Evolutionary conservation across 1,140 invertebrate species (phyloP).

Genomic region (Macrobrachium nipponense): DNA sequence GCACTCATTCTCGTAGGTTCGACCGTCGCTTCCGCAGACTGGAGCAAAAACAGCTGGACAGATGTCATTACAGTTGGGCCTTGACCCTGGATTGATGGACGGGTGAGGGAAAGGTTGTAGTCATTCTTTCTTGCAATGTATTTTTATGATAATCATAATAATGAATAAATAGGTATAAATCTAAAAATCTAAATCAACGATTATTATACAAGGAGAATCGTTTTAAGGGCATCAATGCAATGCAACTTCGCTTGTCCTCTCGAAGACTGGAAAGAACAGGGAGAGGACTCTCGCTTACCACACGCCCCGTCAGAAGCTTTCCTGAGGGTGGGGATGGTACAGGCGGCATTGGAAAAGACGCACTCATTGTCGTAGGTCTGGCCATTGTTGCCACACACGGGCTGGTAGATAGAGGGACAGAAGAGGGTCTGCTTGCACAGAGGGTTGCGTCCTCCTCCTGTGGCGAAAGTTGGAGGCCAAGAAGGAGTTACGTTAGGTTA

Average conservation of each 20-base stretch:
- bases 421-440: slow-evolving; percentile 53
- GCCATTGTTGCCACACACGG: slow-evolving; percentile 40
- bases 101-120: too few species aligned
- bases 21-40: slow-evolving; percentile 67
- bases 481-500: background rate
- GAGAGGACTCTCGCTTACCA: background rate
- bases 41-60: background rate
- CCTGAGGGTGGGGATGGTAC: background rate
- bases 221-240: too few species aligned
- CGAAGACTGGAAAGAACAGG: too few species aligned
- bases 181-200: too few species aligned
- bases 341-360: background rate
- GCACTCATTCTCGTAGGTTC: slow-evolving; percentile 69
- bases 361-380: slow-evolving; percentile 24
- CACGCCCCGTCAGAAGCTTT: background rate
- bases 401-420: slow-evolving; percentile 62
- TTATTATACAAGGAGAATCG: too few species aligned
- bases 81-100: background rate
- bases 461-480: background rate
- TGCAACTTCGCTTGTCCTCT: too few species aligned
- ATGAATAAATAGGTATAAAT: too few species aligned
- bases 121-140: too few species aligned
- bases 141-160: too few species aligned
- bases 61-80: background rate
- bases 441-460: background rate